These are phyloP conservation scores for Callipepla squamata DNA, from an alignment of 2,113 vertebrate species.

Conservation along the genomic window DNA sequence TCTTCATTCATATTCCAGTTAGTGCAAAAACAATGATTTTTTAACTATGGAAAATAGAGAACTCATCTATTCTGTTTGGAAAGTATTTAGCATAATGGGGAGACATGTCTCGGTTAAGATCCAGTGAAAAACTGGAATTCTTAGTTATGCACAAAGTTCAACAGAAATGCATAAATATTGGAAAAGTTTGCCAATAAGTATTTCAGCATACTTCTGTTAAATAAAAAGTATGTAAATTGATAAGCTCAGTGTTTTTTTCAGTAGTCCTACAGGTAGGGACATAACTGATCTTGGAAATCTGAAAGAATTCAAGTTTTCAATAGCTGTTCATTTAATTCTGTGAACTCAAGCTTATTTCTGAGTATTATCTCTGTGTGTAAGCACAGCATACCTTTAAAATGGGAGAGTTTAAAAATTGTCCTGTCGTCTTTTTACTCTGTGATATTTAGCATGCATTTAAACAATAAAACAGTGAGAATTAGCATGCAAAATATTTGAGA, in stretches of 20 bases:
- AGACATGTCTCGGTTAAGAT: neutral
- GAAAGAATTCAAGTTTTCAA: neutral
- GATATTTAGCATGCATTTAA: neutral
- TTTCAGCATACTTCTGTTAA: neutral
- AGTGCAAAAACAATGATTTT: neutral
- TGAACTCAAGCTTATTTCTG: neutral
- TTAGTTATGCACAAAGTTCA: neutral
- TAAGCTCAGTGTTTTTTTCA: neutral
- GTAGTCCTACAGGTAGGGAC: neutral
- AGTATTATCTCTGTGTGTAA: neutral
- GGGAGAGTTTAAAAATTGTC: neutral
- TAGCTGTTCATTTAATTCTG: neutral
- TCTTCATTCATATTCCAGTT: slow-evolving; percentile 33
- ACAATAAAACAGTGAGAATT: neutral
- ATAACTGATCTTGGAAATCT: neutral
- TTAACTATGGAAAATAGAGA: slow-evolving; percentile 5
- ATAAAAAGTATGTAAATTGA: neutral
- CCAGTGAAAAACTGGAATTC: neutral
- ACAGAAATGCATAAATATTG: neutral
- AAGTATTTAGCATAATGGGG: neutral
- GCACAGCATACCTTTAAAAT: neutral
- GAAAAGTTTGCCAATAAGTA: neutral
- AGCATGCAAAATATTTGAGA: neutral
- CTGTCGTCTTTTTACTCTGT: neutral
- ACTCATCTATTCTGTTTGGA: neutral